Percentiles rank a stretch among this genome's conserved stretches.
These are phyloP conservation scores for Rhea pennata DNA, from an alignment of 2,113 vertebrate species.

Conservation along the genomic window DNA sequence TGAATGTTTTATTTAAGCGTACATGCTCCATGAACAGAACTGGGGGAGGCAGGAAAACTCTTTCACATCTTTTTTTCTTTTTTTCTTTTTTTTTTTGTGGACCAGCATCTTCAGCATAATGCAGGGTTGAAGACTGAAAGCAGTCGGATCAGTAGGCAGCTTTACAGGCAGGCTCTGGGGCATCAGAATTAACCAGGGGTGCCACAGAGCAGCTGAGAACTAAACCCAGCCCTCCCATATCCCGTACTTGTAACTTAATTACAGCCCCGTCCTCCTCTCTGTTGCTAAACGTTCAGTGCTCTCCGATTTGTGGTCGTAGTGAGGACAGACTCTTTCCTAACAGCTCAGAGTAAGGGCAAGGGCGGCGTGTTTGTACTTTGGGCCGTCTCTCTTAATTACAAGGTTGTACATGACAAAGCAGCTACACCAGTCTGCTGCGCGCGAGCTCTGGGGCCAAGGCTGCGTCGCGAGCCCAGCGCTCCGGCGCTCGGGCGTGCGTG, in stretches of 20 bases:
- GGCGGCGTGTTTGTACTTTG: conserved; percentile 13
- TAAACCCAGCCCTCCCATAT: not conserved
- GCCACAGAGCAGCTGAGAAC: not conserved
- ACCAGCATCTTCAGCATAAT: not conserved
- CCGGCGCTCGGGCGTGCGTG: not conserved
- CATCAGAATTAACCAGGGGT: not conserved
- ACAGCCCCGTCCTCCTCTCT: not conserved
- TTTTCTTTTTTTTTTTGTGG: too few species aligned
- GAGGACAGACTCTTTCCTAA: conserved; percentile 34
- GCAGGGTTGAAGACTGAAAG: too few species aligned
- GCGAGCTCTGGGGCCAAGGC: not conserved
- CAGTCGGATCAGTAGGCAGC: not conserved
- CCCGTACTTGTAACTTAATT: not conserved
- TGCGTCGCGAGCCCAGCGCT: not conserved
- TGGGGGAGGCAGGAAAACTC: not conserved
- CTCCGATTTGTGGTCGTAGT: not conserved
- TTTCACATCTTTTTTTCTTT: not conserved
- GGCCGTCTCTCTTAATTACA: conserved; percentile 48
- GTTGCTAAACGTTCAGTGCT: not conserved
- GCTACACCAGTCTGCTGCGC: not conserved
- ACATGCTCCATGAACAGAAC: not conserved
- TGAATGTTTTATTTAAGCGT: not conserved
- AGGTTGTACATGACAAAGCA: not conserved
- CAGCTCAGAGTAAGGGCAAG: not conserved
- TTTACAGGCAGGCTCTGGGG: not conserved